Percentiles rank a stretch among this genome's conserved stretches.
These are phyloP conservation scores for Chelon labrosus DNA, from an alignment of 2,797 vertebrate species.

Conservation along the genomic window DNA sequence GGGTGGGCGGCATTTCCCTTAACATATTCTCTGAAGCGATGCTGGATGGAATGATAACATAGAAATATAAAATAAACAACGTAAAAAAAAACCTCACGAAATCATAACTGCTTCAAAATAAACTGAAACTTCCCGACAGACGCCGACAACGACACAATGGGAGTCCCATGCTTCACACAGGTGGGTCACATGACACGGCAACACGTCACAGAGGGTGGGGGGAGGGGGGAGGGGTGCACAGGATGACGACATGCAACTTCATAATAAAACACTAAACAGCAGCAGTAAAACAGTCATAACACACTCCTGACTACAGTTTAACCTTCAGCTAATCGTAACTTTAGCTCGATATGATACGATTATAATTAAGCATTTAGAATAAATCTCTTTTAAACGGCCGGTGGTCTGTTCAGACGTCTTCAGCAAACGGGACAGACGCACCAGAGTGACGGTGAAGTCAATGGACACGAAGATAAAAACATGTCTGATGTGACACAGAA, in stretches of 20 bases:
- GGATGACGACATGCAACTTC: conserved; percentile 80
- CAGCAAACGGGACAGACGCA: conserved; percentile 42
- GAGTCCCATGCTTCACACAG: conserved; percentile 78
- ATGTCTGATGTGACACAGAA: conserved; percentile 38
- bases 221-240: conserved; percentile 50
- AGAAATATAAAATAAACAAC: conserved; percentile 14
- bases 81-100: neutral
- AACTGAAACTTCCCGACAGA: conserved; percentile 64
- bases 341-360: too few relatives aligned
- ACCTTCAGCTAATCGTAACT: too few relatives aligned
- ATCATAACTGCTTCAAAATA: conserved; percentile 50
- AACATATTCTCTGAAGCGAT: conserved; percentile 64
- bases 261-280: conserved; percentile 12
- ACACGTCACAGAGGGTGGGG: conserved; percentile 59
- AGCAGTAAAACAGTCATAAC: conserved; percentile 7
- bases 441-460: conserved; percentile 26
- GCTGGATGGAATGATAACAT: conserved; percentile 73
- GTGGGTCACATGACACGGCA: conserved; percentile 71
- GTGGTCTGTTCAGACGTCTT: conserved; percentile 65
- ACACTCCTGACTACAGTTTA: neutral
- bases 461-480: conserved; percentile 9
- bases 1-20: conserved; percentile 70
- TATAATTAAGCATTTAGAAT: too few relatives aligned
- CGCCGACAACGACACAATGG: conserved; percentile 60
- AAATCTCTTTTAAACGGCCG: conserved; percentile 54